Evolutionary conservation across 1,140 invertebrate genomes (phyloP), one percentile per base, ranked within the genome.

Genomic region (Sesamia nonagrioides): DNA sequence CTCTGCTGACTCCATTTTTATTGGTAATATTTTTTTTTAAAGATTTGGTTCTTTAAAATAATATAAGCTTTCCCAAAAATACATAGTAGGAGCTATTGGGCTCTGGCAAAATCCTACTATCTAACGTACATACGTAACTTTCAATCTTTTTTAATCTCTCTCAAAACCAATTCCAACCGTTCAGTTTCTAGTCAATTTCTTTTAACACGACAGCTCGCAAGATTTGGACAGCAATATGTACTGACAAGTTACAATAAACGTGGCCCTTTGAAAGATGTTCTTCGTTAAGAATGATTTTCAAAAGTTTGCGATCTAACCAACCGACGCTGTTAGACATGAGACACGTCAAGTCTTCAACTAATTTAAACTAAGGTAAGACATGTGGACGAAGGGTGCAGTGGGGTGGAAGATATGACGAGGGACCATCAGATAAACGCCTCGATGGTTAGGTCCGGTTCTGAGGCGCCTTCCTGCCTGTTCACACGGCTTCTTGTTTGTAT

Each of bases 391-490:
- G 73, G 11, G 13, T 45, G 11, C 42, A 9, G 73, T 37, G 61
- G 35, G 9, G 35, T n/a, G 75, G 15, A 2, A 2, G 33, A 54
- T 42, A 37, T 50, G 75, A 78, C 45, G 69, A 82, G 75, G 78
- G 81, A 78, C 63, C 63, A 80, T 82, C 77, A 79, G 81, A 82
- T 82, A 82, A 78, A 74, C 69, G 81, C 66, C 73, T 71, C 37
- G 42, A 71, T 79, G 81, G 56, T 17, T 76, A 60, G 74, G 40
- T 6, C 42, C 77, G 37, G 66, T 45, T 50, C 8, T 11, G 1
- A 17, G n/a, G 18, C 56, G 60, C 50, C 60, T 73, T 60, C 61
- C 50, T 45, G 27, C 35, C 15, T 27, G 13, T 42, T 33, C 17
- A 35, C 56, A 48, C 42, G 17, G 17, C 42, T n/a, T 45, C 8